Conservation (phyloP, 2,888 invertebrate genomes). For the Andrena marginata region DNA sequence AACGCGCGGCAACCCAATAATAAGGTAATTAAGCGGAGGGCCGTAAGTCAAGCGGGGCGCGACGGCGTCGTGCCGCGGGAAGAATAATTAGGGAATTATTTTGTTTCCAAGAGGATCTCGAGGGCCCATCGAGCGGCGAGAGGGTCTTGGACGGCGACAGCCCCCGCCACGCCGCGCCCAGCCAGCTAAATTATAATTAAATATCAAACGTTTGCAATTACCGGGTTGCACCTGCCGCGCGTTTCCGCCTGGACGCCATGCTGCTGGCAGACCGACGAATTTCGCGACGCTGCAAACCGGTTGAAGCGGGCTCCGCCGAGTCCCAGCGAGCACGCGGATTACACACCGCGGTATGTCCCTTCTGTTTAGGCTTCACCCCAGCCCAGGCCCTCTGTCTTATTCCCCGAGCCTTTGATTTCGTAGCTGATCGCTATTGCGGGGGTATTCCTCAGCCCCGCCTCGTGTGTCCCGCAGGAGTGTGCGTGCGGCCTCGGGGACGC, state of each 20-base stretch:
- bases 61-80: constrained; percentile 47
- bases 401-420: constrained; percentile 44
- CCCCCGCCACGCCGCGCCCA: not conserved
- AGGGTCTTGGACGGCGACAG: constrained; percentile 61
- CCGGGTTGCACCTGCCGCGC: constrained; percentile 70
- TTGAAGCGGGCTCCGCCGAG: constrained; percentile 2
- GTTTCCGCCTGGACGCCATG: constrained; percentile 46
- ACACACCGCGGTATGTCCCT: not conserved
- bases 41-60: constrained; percentile 71
- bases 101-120: constrained; percentile 76
- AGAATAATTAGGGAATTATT: constrained; percentile 82
- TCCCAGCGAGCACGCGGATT: not conserved
- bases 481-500: constrained; percentile 14
- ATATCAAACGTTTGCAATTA: constrained; percentile 83
- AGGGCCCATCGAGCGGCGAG: constrained; percentile 73
- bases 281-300: constrained; percentile 49
- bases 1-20: constrained; percentile 73
- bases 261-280: constrained; percentile 30
- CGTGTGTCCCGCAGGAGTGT: not conserved
- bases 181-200: constrained; percentile 80
- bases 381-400: constrained; percentile 8
- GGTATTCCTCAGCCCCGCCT: constrained; percentile 15
- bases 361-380: too few relatives aligned
- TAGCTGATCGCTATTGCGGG: constrained; percentile 3
- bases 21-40: constrained; percentile 74